phyloP scores from a whole-genome alignment of 2,113 vertebrate species.

The Bagarius yarrelli region DNA sequence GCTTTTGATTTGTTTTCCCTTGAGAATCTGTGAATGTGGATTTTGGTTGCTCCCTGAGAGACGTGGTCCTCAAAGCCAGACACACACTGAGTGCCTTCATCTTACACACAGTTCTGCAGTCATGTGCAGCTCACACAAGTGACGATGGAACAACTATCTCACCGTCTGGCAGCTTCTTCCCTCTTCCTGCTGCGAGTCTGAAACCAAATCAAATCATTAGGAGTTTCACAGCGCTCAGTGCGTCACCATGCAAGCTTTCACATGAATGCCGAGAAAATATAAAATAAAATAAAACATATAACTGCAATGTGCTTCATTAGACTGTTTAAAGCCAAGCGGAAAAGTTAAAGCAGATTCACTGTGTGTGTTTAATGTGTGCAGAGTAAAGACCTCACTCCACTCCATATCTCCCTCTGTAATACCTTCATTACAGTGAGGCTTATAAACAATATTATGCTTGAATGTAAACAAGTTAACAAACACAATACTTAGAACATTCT shows the following conservation, averaged over 20 bases:
- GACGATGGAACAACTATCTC: constrained; percentile 65
- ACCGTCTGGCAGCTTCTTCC: constrained; percentile 61
- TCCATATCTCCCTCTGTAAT: too few species aligned
- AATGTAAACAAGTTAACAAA: not conserved
- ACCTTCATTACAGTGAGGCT: too few species aligned
- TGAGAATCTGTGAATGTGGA: constrained; percentile 20
- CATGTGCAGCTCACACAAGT: constrained; percentile 69
- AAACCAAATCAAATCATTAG: constrained; percentile 72
- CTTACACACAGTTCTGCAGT: constrained; percentile 64
- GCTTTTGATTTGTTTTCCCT: constrained; percentile 19
- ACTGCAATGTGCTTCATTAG: not conserved
- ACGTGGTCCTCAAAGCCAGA: constrained; percentile 53
- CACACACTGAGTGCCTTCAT: constrained; percentile 61
- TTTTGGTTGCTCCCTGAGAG: constrained; percentile 35
- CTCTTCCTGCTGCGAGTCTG: constrained; percentile 66
- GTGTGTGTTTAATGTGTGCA: too few species aligned
- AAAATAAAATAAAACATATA: not conserved
- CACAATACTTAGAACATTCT: too few species aligned
- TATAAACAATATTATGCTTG: not conserved
- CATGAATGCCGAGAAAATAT: constrained; percentile 8
- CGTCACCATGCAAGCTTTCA: constrained; percentile 65
- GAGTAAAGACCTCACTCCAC: too few species aligned
- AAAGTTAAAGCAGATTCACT: too few species aligned
- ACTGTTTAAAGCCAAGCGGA: not conserved
- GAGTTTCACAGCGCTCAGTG: constrained; percentile 69